Percentiles rank a stretch among this genome's conserved stretches.
phyloP scores from a whole-genome alignment of 2,797 vertebrate species.

The Mallotus villosus region DNA sequence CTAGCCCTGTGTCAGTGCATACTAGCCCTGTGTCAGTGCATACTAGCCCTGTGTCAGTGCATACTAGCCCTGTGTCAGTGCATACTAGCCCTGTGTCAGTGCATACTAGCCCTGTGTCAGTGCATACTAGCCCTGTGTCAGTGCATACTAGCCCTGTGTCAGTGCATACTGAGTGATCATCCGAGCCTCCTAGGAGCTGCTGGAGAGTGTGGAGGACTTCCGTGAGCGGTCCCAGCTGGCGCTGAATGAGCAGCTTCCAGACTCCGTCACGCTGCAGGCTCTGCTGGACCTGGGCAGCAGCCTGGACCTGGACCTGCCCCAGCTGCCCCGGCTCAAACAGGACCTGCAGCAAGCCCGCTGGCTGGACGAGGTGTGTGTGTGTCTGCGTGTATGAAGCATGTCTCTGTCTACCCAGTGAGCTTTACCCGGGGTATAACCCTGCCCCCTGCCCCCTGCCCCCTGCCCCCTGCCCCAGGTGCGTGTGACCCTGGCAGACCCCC shows the following conservation, averaged over 20 bases:
- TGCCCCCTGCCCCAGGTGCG: constrained; percentile 72
- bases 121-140: too few relatives aligned
- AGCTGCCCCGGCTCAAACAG: constrained; percentile 91
- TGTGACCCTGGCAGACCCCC: constrained; percentile 87
- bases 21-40: too few relatives aligned
- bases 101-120: too few relatives aligned
- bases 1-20: too few relatives aligned
- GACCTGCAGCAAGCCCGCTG: constrained; percentile 96
- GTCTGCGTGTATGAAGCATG: not conserved
- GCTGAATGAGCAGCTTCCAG: constrained; percentile 89
- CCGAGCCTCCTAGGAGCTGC: constrained; percentile 79
- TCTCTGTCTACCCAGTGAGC: not conserved
- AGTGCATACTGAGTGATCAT: too few relatives aligned
- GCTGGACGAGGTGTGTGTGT: constrained; percentile 84
- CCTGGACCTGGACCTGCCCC: constrained; percentile 93
- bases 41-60: too few relatives aligned
- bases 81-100: too few relatives aligned
- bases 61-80: too few relatives aligned
- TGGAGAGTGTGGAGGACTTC: constrained; percentile 97
- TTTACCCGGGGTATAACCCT: too few relatives aligned
- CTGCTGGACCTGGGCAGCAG: constrained; percentile 92
- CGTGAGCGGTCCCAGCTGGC: constrained; percentile 94
- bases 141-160: too few relatives aligned
- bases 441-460: too few relatives aligned
- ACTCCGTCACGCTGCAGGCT: constrained; percentile 92